Base-by-base conservation (phyloP, 2,888 invertebrate genomes). In the Cephus pulcher region DNA sequence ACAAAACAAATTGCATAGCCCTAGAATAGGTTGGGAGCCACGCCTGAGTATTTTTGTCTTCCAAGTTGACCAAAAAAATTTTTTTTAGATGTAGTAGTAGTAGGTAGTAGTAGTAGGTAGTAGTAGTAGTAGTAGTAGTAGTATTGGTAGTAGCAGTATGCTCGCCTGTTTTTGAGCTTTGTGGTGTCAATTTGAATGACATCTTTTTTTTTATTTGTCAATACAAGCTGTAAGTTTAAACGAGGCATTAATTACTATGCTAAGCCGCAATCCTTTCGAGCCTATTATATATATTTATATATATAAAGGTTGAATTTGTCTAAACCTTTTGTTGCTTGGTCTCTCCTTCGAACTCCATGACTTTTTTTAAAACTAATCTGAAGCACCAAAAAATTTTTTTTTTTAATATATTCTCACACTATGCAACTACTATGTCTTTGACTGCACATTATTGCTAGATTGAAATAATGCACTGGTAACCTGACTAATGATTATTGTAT, bases 221-320 rank as follows among this genome's bases (percentile, higher is more conserved):
- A 87, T 89, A 87, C 84, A 89, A 91, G 91, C 91, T 91, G 91
- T 89, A 91, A 91, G 88, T 91, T 91, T 86, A 91, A 91, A 91
- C 88, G 88, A 91, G 90, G 88, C 86, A 91, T 91, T 91, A 91
- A 88, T 91, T 86, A 90, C 88, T 85, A 86, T 87, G 87, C 87
- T 82, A 82, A 82, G 84, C 84, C 87, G 87, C 86, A 85, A 85
- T 87, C 87, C 86, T 86, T 86, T 88, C 85, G 84, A 87, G 86
- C 85, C 87, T 88, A 75, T 76, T 73, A 37, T 87, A 86, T 40
- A 40, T 80, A 70, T 12, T 12, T 30, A 33, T 71, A 71, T 33
- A 32, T 76, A 85, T 86, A 85, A 84, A 86, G 85, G 86, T 86
- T 85, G 85, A 88, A 86, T 86, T 85, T 85, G 84, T 70, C 86